These are phyloP conservation scores for Parauchenoglanis ngamensis DNA, from an alignment of 2,797 vertebrate species.

Conservation along the genomic window DNA sequence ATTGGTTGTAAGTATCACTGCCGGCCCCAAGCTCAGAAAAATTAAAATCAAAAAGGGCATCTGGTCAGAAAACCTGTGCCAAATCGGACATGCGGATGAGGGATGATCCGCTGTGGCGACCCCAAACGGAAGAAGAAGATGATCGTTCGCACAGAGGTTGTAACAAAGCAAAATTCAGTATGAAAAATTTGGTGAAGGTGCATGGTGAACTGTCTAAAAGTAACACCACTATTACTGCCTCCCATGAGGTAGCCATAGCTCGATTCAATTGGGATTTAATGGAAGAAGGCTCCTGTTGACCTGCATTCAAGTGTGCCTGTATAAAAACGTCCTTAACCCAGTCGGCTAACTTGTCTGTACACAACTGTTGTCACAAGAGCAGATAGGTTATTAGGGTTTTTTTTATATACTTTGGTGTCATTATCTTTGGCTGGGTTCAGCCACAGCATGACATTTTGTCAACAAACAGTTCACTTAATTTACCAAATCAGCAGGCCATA, in stretches of 20 bases:
- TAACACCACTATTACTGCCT: neutral
- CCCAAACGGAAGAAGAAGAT: no score
- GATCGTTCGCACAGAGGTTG: no score
- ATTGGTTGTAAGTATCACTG: neutral
- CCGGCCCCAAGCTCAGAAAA: no score
- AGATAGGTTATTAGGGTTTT: neutral
- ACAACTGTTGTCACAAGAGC: neutral
- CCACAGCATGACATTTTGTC: neutral
- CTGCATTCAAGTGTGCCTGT: neutral
- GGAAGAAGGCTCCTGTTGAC: neutral
- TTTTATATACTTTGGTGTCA: neutral
- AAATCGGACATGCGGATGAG: no score
- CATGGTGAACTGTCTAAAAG: neutral
- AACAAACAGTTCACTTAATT: neutral
- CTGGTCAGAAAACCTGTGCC: no score
- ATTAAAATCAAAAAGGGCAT: no score
- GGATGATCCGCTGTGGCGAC: no score
- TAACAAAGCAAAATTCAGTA: neutral
- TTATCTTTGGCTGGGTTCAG: neutral
- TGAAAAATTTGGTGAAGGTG: slow-evolving; percentile 2
- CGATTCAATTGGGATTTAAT: neutral
- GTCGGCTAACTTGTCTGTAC: neutral
- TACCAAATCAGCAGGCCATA: neutral
- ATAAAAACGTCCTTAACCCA: neutral
- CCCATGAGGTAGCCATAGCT: neutral